These are phyloP conservation scores for Proisotoma minuta DNA, from an alignment of 2,888 invertebrate species.

Conservation along the genomic window DNA sequence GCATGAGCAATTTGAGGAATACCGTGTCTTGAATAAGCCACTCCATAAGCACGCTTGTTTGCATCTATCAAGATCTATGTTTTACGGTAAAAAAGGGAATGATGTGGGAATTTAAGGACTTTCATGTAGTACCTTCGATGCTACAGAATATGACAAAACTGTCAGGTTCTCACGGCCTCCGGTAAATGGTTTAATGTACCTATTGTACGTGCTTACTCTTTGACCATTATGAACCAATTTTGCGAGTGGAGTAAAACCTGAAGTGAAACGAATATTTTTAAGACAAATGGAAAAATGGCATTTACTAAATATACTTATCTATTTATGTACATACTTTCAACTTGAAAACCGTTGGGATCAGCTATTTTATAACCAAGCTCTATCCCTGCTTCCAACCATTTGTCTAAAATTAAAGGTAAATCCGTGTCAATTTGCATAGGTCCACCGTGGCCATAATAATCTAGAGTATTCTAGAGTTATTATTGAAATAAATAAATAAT, in stretches of 20 bases:
- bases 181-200: neutral
- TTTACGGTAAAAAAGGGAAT: neutral
- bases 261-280: too few species aligned
- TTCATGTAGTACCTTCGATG: neutral
- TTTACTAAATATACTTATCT: neutral
- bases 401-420: neutral
- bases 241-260: neutral
- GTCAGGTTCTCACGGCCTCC: neutral
- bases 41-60: neutral
- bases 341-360: neutral
- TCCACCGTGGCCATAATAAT: neutral
- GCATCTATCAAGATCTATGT: neutral
- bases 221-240: neutral
- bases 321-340: neutral
- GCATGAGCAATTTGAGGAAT: neutral
- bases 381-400: neutral
- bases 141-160: neutral
- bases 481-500: neutral
- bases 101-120: neutral
- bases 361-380: neutral
- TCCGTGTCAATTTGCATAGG: neutral
- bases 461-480: neutral
- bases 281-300: too few species aligned
- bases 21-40: neutral
- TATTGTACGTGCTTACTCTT: neutral